Evolutionary conservation across 2,113 vertebrate genomes (phyloP), one percentile per base, ranked within the genome.

Genomic region (Orycteropus afer): DNA sequence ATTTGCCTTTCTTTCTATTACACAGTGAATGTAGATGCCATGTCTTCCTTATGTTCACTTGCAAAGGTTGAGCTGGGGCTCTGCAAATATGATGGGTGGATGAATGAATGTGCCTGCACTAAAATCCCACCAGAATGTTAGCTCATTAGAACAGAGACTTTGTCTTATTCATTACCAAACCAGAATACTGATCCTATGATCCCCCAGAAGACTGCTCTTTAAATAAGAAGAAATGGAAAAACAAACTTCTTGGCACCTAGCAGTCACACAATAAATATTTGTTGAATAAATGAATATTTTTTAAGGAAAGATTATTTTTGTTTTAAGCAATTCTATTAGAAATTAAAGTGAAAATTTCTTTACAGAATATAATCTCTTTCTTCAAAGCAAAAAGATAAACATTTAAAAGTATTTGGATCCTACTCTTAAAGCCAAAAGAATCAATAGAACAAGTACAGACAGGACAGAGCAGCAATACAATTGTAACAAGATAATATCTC

Each of bases 321-420:
- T 47, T 3, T 40, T 79, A 69, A 45, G 18, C 37, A 93, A 86
- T 87, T 81, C n/a, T 59, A 23, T 86, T 61, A 10, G 32, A 90
- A 90, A 92, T 88, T 85, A 93, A 96, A 88, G 84, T 74, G 47
- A 29, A 37, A 86, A 51, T 89, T 89, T 89, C 57, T 93, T 76
- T 57, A 69, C 15, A 87, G 40, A 77, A 97, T 92, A 73, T 29
- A 32, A 91, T 55, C 25, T 74, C 25, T 82, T 57, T 76, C 51
- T 90, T 91, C 37, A 95, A 85, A 20, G 15, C 32, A 57, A 65
- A 76, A 89, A 57, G 13, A 63, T 45, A 22, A 94, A 42, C 14
- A 53, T 71, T 89, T 20, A 25, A 83, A 84, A 95, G 81, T 73
- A 47, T 85, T 90, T 92, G 61, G 9, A 92, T 92, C 22, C 59